Base-by-base conservation (phyloP, 2,888 invertebrate genomes). In the Troilus luridus region DNA sequence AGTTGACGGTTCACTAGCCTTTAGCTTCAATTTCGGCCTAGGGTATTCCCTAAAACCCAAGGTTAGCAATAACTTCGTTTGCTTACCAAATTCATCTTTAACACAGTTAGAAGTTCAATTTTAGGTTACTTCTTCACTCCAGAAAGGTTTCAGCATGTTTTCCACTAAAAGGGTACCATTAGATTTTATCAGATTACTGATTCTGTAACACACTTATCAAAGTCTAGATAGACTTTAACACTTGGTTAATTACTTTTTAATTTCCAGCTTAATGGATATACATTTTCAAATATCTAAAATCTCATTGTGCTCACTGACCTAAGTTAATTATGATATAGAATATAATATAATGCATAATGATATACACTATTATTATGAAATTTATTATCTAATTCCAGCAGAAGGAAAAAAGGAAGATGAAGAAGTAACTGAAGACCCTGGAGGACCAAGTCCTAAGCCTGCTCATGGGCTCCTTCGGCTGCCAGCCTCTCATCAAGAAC, bases 371-470 rank as follows among this genome's bases (percentile, higher is more conserved):
- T 14, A 14, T 1, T 59, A 24, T 88, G 0, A 58, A 54, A 21
- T n/a, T 5, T 21, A 21, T 24, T 88, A 88, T 21, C 6, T 58
- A 41, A 77, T 41, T 77, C 8, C 41, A 77, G 72, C 9, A 88
- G 90, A 91, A 56, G 60, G 85, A 27, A 91, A 91, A 60, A 91
- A 91, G 77, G 91, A 92, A 85, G 93, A 93, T 67, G 92, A 93
- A 90, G 92, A 93, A 93, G 93, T 88, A 93, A 62, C 90, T 27
- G 90, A 88, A 85, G 90, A 90, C 14, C 60, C 60, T 14, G 85
- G 90, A 88, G 85, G 88, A 1, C 85, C 54, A 0, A 90, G 81
- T 17, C 90, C 90, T 12, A 90, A 88, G 59, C 90, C 90, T 27
- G 27, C 85, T 3, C 90, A 90, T 62, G 90, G 90, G 54, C 90